Evolutionary conservation across 2,113 vertebrate species (phyloP).

Genomic region (Cyphomyrus plagiostoma): DNA sequence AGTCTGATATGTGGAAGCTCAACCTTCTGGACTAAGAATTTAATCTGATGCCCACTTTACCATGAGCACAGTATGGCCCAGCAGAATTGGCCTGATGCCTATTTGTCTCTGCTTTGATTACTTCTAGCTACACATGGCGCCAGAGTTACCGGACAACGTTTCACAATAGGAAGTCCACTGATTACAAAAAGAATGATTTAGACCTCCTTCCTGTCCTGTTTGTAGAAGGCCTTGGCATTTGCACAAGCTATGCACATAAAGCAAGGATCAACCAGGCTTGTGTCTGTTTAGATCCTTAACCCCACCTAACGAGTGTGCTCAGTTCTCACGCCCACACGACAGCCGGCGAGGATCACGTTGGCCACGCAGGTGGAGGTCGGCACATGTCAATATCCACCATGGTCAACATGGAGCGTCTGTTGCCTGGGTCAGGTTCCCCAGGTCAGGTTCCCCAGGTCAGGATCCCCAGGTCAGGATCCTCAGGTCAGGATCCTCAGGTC

Average conservation of each 20-base stretch:
- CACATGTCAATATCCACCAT: not conserved
- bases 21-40: not conserved
- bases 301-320: not conserved
- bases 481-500: not conserved
- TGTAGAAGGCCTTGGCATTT: constrained; percentile 7
- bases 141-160: constrained; percentile 29
- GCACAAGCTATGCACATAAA: not conserved
- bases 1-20: not conserved
- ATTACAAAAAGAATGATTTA: constrained; percentile 54
- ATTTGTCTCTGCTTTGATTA: not conserved
- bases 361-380: not conserved
- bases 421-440: not conserved
- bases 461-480: no score
- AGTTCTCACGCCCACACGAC: not conserved
- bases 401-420: not conserved
- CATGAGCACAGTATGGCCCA: constrained; percentile 1
- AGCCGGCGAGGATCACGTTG: not conserved
- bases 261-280: not conserved
- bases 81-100: constrained; percentile 33
- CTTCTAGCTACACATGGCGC: constrained; percentile 8
- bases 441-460: not conserved
- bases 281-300: not conserved
- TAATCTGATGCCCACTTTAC: constrained; percentile 11
- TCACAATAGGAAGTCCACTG: constrained; percentile 50
- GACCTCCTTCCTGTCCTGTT: constrained; percentile 56